Base-by-base conservation (phyloP, 2,113 vertebrate species). In the Grammomys surdaster region DNA sequence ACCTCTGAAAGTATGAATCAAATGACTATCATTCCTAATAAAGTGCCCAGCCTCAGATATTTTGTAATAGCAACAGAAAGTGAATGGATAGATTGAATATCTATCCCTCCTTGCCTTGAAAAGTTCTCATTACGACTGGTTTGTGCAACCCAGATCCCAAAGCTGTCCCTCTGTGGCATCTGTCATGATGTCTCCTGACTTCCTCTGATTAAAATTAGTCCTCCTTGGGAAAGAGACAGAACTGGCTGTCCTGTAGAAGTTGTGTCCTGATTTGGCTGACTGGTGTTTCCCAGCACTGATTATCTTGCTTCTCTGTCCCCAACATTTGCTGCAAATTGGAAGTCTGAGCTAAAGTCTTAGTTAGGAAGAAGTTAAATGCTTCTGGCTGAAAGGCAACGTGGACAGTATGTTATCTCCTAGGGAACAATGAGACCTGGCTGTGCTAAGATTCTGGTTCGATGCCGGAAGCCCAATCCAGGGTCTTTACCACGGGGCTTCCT, bases 111-210 rank as follows among this genome's bases (percentile, higher is more conserved):
- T 10, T 51, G 20, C 24, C n/a, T 80, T 65, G 69, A 19, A 63
- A 48, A 56, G 56, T 8, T 77, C n/a, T 36, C n/a, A 91, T 92
- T 65, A 36, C 24, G 43, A 33, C 19, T 76, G 11, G 28, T 73
- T 84, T 78, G 7, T 33, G 63, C 54, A 70, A 70, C 77, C 46
- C 46, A 33, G 70, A 54, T 46, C 65, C 87, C 82, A 31, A 69
- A 36, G 0, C 17, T 33, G n/a, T 56, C n/a, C n/a, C 63, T n/a
- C 2, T 1, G 2, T 36, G 3, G 31, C 20, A 33, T 17, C 31
- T 54, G 73, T 13, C 33, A 5, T 8, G 12, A 65, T 6, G 46
- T 67, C 58, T 31, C 75, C n/a, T 56, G 56, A 81, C 40, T 13
- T 65, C 43, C 31, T 67, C 58, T 14, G n/a, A 77, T 70, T 81